These are phyloP conservation scores for Lysandra coridon DNA, from an alignment of 2,888 invertebrate genomes.

Conservation along the genomic window DNA sequence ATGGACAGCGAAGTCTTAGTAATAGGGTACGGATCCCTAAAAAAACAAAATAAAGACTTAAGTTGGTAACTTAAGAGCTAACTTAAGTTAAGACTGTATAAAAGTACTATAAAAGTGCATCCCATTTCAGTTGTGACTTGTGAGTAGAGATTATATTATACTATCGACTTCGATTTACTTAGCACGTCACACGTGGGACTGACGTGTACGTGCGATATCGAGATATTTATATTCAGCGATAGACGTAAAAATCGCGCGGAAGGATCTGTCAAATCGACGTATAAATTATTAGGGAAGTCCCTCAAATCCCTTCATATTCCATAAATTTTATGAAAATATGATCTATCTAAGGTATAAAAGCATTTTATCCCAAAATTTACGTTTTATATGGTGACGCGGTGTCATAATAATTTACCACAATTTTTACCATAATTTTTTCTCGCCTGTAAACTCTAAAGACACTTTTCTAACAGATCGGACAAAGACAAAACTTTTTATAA, in stretches of 20 bases:
- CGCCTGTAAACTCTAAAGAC: too few relatives aligned
- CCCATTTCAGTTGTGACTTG: too few relatives aligned
- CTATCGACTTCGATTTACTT: neutral
- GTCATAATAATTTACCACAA: neutral
- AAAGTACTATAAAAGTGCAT: too few relatives aligned
- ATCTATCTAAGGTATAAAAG: neutral
- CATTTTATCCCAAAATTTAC: neutral
- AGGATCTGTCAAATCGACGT: neutral
- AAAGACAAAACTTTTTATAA: too few relatives aligned
- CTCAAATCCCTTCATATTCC: neutral
- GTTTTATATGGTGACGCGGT: neutral
- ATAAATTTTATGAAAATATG: slow-evolving; percentile 4
- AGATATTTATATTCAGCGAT: neutral
- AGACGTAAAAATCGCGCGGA: neutral
- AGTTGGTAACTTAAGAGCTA: too few relatives aligned
- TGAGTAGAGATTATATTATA: too few relatives aligned
- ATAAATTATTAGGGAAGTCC: neutral
- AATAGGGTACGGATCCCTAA: too few relatives aligned
- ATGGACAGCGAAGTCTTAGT: too few relatives aligned
- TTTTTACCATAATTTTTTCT: too few relatives aligned
- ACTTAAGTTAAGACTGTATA: too few relatives aligned
- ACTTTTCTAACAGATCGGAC: too few relatives aligned
- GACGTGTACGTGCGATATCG: neutral
- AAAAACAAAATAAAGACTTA: too few relatives aligned
- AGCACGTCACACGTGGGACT: neutral